Evolutionary conservation across 2,888 invertebrate genomes (phyloP).

Genomic region (Nemurella pictetii): DNA sequence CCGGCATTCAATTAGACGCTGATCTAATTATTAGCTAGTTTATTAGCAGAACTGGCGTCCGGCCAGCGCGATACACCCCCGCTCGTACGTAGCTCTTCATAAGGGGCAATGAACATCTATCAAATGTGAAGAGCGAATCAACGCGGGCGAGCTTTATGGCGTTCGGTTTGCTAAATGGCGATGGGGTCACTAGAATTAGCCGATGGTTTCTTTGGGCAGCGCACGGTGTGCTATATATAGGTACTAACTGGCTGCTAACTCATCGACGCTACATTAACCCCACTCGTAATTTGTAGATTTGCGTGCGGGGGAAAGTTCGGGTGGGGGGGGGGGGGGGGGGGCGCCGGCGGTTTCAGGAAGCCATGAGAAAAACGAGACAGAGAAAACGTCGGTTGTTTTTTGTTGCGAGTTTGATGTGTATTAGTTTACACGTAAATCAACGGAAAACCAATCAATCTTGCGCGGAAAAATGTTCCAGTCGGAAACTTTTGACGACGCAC

Average conservation of each 20-base stretch:
- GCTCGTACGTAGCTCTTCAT: neutral
- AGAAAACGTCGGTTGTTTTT: neutral
- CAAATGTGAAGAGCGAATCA: neutral
- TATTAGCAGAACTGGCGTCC: neutral
- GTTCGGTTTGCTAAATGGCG: neutral
- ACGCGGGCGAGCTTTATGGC: neutral
- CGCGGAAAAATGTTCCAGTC: neutral
- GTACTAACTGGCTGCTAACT: neutral
- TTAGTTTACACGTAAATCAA: neutral
- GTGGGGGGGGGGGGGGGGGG: neutral
- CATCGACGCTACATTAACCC: neutral
- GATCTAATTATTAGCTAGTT: neutral
- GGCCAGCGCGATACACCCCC: neutral
- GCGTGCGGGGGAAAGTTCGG: neutral
- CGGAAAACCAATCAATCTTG: slow-evolving; percentile 9
- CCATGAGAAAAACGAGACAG: neutral
- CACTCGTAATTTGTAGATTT: neutral
- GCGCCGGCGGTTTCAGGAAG: neutral
- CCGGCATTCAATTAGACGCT: neutral
- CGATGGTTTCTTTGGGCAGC: neutral
- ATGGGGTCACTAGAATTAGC: neutral
- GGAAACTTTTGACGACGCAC: neutral
- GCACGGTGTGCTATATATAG: neutral
- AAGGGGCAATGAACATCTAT: neutral
- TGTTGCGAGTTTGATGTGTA: neutral